A percentile compares a stretch with the other conserved stretches of the same genome.
Conservation (phyloP, 2,113 vertebrate genomes). For the Lepisosteus oculatus region DNA sequence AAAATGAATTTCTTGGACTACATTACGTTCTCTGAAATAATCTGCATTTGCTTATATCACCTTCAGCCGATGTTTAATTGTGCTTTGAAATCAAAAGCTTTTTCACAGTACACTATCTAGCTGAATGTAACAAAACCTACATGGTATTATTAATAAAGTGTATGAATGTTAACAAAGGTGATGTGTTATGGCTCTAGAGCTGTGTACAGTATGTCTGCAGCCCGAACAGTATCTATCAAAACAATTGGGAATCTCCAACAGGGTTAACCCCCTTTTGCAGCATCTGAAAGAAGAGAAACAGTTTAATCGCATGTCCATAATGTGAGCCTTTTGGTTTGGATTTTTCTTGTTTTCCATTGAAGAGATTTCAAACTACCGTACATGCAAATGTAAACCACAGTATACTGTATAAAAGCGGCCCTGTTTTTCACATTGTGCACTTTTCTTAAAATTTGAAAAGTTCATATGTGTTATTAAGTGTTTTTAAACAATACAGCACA, state of each 20-base stretch:
- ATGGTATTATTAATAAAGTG: slow-evolving; percentile 61
- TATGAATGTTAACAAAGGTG: slow-evolving; percentile 71
- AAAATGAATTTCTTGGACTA: no score
- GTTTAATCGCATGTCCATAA: slow-evolving; percentile 71
- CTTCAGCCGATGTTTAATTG: slow-evolving; percentile 62
- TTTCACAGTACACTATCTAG: slow-evolving; percentile 31
- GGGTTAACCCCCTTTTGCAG: slow-evolving; percentile 10
- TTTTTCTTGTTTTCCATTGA: slow-evolving; percentile 70
- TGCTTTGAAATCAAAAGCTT: slow-evolving; percentile 45
- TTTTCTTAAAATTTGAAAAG: no score
- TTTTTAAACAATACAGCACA: no score
- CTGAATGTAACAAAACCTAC: slow-evolving; percentile 49
- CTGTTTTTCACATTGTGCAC: no score
- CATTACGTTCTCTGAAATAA: slow-evolving; percentile 47
- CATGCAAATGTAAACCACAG: no score
- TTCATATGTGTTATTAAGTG: no score
- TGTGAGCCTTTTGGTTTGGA: slow-evolving; percentile 27
- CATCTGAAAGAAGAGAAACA: slow-evolving; percentile 25
- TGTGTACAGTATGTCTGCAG: slow-evolving; percentile 8
- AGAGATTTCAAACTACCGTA: slow-evolving; percentile 58
- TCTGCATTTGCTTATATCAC: slow-evolving; percentile 55
- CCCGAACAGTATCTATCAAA: slow-evolving; percentile 15
- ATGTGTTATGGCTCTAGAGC: no score
- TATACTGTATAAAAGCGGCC: no score
- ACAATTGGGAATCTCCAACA: slow-evolving; percentile 11